These are phyloP conservation scores for Carduelis carduelis DNA, from an alignment of 2,797 vertebrate genomes.

Conservation along the genomic window DNA sequence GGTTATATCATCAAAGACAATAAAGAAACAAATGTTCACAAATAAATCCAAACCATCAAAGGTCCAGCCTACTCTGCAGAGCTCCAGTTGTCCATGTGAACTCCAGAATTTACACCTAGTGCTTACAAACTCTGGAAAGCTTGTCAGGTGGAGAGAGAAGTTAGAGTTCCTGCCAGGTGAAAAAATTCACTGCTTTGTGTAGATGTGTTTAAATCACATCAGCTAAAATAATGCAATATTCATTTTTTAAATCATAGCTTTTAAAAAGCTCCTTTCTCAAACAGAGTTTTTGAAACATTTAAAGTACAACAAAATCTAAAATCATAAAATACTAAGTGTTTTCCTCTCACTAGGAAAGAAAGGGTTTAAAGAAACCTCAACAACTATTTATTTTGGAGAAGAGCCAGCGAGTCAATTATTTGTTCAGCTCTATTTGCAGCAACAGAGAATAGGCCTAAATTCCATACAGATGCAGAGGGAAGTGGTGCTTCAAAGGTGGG, in stretches of 20 bases:
- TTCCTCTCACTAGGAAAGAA: neutral
- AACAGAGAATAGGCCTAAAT: neutral
- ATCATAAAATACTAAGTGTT: neutral
- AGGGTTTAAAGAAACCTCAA: neutral
- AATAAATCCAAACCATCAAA: neutral
- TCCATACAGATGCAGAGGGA: neutral
- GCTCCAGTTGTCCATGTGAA: neutral
- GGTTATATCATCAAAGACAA: slow-evolving; percentile 64
- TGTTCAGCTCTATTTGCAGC: neutral
- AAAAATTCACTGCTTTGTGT: neutral
- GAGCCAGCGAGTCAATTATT: slow-evolving; percentile 16
- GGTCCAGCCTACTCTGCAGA: neutral
- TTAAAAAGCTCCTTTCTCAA: neutral
- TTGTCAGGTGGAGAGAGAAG: neutral
- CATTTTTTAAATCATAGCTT: neutral
- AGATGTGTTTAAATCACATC: neutral
- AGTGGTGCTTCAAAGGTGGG: neutral
- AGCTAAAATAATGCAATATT: neutral
- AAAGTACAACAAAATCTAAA: neutral
- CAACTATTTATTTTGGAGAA: neutral
- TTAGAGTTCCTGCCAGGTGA: neutral
- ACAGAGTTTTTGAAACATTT: neutral
- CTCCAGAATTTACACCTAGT: neutral
- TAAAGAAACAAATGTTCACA: slow-evolving; percentile 54
- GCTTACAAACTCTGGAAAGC: neutral